These are phyloP conservation scores for human DNA, from an alignment of 2,113 vertebrate genomes.

Conservation along the genomic window DNA sequence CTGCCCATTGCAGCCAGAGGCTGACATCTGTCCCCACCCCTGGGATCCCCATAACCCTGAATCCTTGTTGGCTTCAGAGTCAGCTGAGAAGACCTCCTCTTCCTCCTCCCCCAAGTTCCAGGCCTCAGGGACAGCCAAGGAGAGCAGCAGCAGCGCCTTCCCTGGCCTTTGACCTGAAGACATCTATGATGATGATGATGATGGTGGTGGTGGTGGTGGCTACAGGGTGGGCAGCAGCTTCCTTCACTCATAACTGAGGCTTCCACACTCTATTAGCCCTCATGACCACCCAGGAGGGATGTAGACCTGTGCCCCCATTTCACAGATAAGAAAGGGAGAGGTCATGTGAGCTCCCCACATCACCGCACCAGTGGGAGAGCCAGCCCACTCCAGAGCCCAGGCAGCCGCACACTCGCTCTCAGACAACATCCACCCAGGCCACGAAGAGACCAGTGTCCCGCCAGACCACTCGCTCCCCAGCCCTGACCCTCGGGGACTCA, in stretches of 20 bases:
- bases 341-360: background rate
- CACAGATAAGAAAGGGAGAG: background rate
- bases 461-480: accelerated
- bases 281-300: background rate
- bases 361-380: background rate
- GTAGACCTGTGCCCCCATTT: accelerated
- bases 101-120: background rate
- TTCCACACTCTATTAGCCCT: background rate
- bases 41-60: accelerated
- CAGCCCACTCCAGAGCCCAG: background rate
- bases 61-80: background rate
- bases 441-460: background rate
- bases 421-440: background rate
- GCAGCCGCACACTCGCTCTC: accelerated
- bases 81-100: background rate
- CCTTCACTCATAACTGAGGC: accelerated
- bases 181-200: background rate
- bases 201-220: background rate
- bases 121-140: background rate
- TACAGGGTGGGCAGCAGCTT: background rate
- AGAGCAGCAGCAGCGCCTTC: accelerated
- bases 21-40: no score
- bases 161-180: background rate
- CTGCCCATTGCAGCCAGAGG: accelerated
- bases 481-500: background rate